Conservation (phyloP, 2,888 invertebrate genomes). For the Agrenia bidenticulata region DNA sequence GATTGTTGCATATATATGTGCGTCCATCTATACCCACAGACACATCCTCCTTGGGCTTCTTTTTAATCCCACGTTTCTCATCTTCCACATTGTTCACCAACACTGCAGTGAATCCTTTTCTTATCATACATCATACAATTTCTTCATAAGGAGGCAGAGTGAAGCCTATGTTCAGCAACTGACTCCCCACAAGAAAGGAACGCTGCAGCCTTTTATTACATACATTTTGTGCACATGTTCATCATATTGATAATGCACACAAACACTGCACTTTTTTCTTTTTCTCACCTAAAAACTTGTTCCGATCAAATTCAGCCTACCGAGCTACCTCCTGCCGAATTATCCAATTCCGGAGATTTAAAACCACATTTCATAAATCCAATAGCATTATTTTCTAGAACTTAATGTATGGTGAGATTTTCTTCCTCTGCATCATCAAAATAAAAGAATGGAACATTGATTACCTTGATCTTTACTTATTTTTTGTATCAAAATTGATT, state of each 20-base stretch:
- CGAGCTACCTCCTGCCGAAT: too few relatives aligned
- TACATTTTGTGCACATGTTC: too few relatives aligned
- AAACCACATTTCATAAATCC: too few relatives aligned
- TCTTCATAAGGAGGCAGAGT: not conserved
- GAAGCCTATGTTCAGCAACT: not conserved
- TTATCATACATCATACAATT: not conserved
- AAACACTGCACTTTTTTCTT: not conserved
- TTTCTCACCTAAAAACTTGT: conserved; percentile 4
- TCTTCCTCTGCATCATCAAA: too few relatives aligned
- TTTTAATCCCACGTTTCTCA: conserved; percentile 3
- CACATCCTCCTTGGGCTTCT: conserved; percentile 5
- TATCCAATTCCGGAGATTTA: too few relatives aligned
- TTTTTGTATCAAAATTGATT: too few relatives aligned
- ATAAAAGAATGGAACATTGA: too few relatives aligned
- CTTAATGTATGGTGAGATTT: too few relatives aligned
- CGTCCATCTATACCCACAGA: not conserved
- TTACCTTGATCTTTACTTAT: too few relatives aligned
- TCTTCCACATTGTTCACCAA: not conserved
- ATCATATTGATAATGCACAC: not conserved
- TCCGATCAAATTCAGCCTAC: not conserved
- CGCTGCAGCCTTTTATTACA: too few relatives aligned
- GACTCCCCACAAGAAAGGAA: not conserved
- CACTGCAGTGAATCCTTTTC: not conserved
- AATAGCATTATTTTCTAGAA: too few relatives aligned
- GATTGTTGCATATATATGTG: conserved; percentile 15